Evolutionary conservation across 35 echinoderm and acorn worm species (phyloP), one percentile per base, ranked within the genome.

Genomic region (Heliocidaris tuberculata): DNA sequence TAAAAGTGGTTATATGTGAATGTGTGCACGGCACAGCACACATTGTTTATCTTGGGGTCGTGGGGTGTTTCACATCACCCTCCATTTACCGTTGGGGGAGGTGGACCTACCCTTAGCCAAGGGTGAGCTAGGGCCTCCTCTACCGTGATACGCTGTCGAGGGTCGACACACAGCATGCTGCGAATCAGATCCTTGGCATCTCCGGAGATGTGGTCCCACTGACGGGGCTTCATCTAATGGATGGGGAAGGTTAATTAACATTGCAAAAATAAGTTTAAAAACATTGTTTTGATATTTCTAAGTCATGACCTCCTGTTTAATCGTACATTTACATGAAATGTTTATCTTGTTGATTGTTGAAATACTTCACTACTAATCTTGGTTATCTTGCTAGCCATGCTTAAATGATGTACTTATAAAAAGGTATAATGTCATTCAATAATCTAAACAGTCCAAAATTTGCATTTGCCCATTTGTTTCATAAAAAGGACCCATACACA

Each of bases 121-220:
- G 98, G 97, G 94, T 99, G 98, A 31, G 93, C 86, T 2, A 99
- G 96, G 31, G 95, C 98, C 42, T 97, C 94, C 93, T 99, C 98
- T 24, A 99, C 98, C 19, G 96, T 99, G 91, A 99, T 96, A 9
- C 98, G 89, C 86, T 99, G 95, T 42, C 94, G 96, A n/a, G 97
- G 94, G 93, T 99, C 98, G 4, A 99, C 97, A 48, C 94, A 89
- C 48, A 99, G 95, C 98, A 99, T 99, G 90, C 94, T 96, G 16
- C 95, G 95, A 0, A 99, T 86, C 90, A 99, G 87, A 52, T 99
- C 98, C 95, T 99, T 99, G n/a, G 98, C 98, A 27, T 93, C 88
- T 48, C 96, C 97, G 50, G 98, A 99, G 71, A 99, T 92, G 61
- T 96, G 93, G 48, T 99, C 98, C 98, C 98, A 99, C 59, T 99